Percentiles rank a stretch among this genome's conserved stretches.
These are phyloP conservation scores for Lepidocyrtinus sp. DNA, from an alignment of 2,888 invertebrate species.

Conservation along the genomic window DNA sequence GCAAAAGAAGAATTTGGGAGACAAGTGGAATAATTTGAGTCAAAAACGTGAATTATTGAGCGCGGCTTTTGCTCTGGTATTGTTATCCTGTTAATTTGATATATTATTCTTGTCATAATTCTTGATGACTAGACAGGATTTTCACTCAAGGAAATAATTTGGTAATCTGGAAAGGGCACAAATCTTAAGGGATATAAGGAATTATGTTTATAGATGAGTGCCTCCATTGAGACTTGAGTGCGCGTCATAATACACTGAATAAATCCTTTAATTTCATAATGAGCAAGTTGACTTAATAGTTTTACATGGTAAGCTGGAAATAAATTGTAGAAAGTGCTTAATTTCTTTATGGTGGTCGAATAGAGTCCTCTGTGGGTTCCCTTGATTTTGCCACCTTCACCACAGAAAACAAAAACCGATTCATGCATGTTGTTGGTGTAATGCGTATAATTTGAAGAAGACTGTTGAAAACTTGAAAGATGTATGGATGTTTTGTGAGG, in stretches of 20 bases:
- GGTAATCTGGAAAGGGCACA: not conserved
- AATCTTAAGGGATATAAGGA: not conserved
- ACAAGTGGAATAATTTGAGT: too few species aligned
- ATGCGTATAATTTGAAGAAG: not conserved
- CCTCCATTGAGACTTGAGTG: not conserved
- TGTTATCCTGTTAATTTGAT: constrained; percentile 41
- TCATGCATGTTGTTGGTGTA: not conserved
- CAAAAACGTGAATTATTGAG: constrained; percentile 15
- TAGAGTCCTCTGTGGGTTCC: not conserved
- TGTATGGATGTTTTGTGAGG: too few species aligned
- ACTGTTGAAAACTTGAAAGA: not conserved
- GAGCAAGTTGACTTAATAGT: constrained; percentile 4
- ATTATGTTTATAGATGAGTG: not conserved
- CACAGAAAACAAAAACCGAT: not conserved
- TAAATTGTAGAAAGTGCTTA: constrained; percentile 8
- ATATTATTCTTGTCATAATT: constrained; percentile 36
- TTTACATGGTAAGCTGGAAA: not conserved
- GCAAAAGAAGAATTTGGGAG: constrained; percentile 2
- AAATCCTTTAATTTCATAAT: constrained; percentile 21
- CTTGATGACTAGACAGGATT: constrained; percentile 25
- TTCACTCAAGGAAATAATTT: too few species aligned
- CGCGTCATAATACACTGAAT: not conserved
- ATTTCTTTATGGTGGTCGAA: not conserved
- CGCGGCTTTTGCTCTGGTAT: constrained; percentile 19
- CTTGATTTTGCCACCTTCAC: constrained; percentile 8